Conservation (phyloP, 2,113 vertebrate genomes). For the Crotalus horridus region DNA sequence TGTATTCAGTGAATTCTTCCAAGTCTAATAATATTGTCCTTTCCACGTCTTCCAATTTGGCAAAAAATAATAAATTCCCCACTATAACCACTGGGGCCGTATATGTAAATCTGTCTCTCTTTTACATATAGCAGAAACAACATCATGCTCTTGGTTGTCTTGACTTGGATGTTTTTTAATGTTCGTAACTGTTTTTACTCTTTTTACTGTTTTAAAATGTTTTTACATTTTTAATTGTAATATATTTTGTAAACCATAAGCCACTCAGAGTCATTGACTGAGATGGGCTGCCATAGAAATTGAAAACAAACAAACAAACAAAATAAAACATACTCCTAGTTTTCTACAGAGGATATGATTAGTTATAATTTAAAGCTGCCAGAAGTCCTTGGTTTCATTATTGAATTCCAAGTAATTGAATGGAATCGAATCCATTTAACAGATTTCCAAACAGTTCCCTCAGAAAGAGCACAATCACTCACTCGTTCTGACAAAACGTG, state of each 20-base stretch:
- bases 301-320: neutral
- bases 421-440: neutral
- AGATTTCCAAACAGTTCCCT: neutral
- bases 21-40: neutral
- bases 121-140: neutral
- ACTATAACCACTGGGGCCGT: neutral
- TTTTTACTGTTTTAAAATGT: neutral
- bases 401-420: neutral
- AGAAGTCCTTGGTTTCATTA: neutral
- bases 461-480: neutral
- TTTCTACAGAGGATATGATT: neutral
- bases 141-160: no score
- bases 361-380: neutral
- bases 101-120: neutral
- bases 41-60: neutral
- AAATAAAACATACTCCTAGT: neutral
- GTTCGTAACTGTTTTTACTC: neutral
- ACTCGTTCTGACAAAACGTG: neutral
- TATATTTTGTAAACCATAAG: neutral
- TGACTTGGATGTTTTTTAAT: neutral
- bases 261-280: neutral
- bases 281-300: no score
- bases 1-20: neutral
- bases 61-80: neutral
- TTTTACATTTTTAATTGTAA: neutral